Percentiles rank a stretch among this genome's conserved stretches.
Conservation (phyloP, 2,797 vertebrate genomes). For the Acanthornis magna region DNA sequence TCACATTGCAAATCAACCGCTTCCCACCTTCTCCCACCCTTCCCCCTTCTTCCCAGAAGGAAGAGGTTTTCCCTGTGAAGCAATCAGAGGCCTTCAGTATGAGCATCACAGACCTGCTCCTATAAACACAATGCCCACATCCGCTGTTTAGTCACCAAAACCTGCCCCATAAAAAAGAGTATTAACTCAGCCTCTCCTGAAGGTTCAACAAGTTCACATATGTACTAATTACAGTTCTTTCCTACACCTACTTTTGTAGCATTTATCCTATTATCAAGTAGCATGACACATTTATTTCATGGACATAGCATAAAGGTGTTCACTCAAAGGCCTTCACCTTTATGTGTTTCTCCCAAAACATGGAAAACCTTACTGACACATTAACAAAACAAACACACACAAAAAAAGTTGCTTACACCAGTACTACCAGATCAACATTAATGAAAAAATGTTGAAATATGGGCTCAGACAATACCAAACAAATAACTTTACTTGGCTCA, state of each 20-base stretch:
- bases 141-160: neutral
- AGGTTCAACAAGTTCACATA: neutral
- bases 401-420: neutral
- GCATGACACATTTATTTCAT: neutral
- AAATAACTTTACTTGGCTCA: neutral
- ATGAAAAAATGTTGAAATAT: neutral
- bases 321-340: neutral
- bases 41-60: neutral
- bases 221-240: neutral
- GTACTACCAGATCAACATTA: neutral
- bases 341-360: neutral
- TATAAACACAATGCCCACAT: neutral
- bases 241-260: neutral
- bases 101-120: neutral
- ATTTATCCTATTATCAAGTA: neutral
- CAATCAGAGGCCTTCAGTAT: neutral
- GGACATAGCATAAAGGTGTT: neutral
- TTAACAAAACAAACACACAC: neutral
- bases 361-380: neutral
- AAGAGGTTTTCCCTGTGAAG: neutral
- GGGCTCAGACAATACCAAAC: neutral
- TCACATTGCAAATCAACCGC: neutral
- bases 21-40: too few species aligned
- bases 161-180: rapidly evolving
- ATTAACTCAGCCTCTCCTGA: neutral